Evolutionary conservation across 2,113 vertebrate genomes (phyloP).

Genomic region (Cepphus grylle): DNA sequence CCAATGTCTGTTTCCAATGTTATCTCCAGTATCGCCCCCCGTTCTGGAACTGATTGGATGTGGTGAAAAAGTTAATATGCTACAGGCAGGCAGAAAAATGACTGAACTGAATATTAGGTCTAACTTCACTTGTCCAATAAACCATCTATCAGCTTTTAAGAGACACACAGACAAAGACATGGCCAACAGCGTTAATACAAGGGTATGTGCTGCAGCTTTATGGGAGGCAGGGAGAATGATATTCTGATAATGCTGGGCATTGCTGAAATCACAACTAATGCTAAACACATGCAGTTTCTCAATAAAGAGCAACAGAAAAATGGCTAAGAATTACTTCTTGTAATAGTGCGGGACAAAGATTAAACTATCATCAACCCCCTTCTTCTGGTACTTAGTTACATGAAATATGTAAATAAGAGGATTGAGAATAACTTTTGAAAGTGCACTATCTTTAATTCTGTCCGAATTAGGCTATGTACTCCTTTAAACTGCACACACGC

Average conservation of each 20-base stretch:
- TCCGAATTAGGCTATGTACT: not conserved
- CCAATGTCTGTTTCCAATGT: not conserved
- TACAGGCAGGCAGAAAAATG: not conserved
- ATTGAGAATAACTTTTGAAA: not conserved
- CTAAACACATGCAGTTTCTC: not conserved
- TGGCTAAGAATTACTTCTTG: not conserved
- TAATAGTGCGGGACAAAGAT: not conserved
- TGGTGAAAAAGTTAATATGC: not conserved
- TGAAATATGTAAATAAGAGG: not conserved
- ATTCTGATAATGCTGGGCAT: fast-evolving
- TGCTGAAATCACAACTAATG: not conserved
- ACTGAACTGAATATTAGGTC: not conserved
- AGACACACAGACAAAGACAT: not conserved
- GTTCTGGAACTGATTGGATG: not conserved
- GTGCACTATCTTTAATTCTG: not conserved
- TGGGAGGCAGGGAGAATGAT: not conserved
- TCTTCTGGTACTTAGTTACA: not conserved
- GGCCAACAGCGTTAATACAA: not conserved
- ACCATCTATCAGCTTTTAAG: not conserved
- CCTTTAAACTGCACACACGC: not conserved
- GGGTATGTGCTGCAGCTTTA: not conserved
- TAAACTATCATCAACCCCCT: not conserved
- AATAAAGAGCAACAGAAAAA: not conserved
- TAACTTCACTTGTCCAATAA: not conserved
- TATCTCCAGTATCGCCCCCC: not conserved